Evolutionary conservation across 2,113 vertebrate genomes (phyloP).

Genomic region (Anguilla japonica): DNA sequence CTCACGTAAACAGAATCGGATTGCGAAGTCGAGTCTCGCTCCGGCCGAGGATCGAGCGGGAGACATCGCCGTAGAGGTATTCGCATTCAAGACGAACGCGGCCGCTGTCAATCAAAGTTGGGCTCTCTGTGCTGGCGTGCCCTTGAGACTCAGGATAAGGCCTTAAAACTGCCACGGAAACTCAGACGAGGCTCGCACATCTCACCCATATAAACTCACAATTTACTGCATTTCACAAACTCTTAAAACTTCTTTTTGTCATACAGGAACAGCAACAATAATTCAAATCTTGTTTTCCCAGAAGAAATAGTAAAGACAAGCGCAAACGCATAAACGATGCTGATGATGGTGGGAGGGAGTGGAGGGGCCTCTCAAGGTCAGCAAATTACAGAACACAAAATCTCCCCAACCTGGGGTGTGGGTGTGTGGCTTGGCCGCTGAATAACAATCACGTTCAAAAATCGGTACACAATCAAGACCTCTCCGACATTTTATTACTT

Average conservation of each 20-base stretch:
- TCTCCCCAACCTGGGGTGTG: not conserved
- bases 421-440: not conserved
- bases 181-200: too few relatives aligned
- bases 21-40: not conserved
- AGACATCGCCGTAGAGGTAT: not conserved
- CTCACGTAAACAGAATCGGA: not conserved
- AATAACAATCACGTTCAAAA: not conserved
- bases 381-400: not conserved
- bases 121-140: not conserved
- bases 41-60: too few relatives aligned
- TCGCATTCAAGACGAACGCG: not conserved
- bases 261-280: too few relatives aligned
- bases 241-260: too few relatives aligned
- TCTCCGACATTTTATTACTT: not conserved
- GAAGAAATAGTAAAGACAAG: too few relatives aligned
- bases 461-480: not conserved
- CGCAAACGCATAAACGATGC: too few relatives aligned
- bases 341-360: too few relatives aligned
- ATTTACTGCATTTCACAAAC: too few relatives aligned
- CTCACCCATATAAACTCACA: too few relatives aligned
- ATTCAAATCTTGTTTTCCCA: too few relatives aligned
- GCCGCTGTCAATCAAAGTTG: not conserved
- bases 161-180: too few relatives aligned
- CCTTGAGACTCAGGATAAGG: not conserved
- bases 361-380: not conserved